Evolutionary conservation across 2,888 invertebrate species (phyloP).

Genomic region (Strigamia transsilvanica): DNA sequence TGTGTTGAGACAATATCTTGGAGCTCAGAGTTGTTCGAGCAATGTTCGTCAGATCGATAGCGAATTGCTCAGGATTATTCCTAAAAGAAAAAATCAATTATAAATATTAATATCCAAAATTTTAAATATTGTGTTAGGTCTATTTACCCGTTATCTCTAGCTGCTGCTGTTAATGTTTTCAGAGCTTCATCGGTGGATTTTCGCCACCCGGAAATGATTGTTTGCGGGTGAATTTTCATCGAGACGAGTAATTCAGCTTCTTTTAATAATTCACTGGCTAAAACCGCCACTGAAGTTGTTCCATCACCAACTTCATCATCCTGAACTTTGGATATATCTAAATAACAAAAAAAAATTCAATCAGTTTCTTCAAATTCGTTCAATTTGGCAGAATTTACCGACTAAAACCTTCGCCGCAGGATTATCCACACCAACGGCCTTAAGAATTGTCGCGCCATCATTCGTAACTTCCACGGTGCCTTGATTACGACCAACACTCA

Average conservation of each 20-base stretch:
- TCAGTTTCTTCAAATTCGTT: background rate
- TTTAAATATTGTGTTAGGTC: background rate
- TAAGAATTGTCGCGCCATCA: conserved; percentile 98
- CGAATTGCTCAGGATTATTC: conserved; percentile 77
- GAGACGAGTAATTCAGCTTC: conserved; percentile 94
- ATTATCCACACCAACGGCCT: conserved; percentile 96
- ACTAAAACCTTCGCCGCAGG: conserved; percentile 98
- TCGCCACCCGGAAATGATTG: conserved; percentile 95
- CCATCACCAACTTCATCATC: conserved; percentile 99
- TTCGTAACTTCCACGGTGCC: conserved; percentile 87
- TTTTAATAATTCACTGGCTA: conserved; percentile 90
- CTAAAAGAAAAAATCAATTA: conserved; percentile 62
- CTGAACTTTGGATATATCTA: conserved; percentile 96
- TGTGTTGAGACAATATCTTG: conserved; percentile 96
- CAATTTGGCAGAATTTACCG: conserved; percentile 60
- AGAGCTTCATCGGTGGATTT: conserved; percentile 84
- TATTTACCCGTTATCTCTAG: conserved; percentile 78
- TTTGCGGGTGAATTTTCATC: conserved; percentile 97
- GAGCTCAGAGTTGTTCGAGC: conserved; percentile 97
- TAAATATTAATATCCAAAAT: conserved; percentile 23
- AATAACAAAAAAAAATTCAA: conserved; percentile 52
- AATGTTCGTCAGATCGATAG: conserved; percentile 92
- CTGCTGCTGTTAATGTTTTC: conserved; percentile 78
- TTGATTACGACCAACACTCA: conserved; percentile 79
- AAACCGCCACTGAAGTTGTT: conserved; percentile 98